These are phyloP conservation scores for Zygaena filipendulae DNA, from an alignment of 2,888 invertebrate species.

Conservation along the genomic window DNA sequence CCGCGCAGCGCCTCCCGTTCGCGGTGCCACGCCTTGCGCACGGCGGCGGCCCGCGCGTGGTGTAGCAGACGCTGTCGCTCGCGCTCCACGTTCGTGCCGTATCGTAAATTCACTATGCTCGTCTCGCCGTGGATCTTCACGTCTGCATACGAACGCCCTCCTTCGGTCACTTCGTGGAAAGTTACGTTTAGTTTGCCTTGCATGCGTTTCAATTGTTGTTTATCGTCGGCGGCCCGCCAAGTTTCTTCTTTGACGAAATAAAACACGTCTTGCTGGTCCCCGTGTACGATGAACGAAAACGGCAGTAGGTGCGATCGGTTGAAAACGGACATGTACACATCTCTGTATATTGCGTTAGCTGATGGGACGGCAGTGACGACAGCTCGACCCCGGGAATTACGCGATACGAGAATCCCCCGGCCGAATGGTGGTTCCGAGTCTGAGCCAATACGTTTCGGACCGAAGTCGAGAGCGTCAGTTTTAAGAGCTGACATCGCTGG, in stretches of 20 bases:
- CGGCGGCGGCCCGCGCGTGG: conserved; percentile 88
- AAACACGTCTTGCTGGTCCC: conserved; percentile 90
- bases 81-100: conserved; percentile 91
- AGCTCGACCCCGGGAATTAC: conserved; percentile 81
- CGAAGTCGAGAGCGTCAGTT: conserved; percentile 79
- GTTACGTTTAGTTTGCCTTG: conserved; percentile 93
- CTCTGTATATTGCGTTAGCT: conserved; percentile 90
- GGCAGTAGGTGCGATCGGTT: conserved; percentile 89
- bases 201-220: conserved; percentile 87
- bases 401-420: conserved; percentile 85
- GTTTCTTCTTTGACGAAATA: conserved; percentile 93
- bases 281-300: conserved; percentile 88
- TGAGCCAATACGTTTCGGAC: conserved; percentile 80
- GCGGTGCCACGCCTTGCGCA: conserved; percentile 92
- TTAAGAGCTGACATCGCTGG: conserved; percentile 84
- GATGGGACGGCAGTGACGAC: conserved; percentile 88
- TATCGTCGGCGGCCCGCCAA: conserved; percentile 90
- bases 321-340: conserved; percentile 93
- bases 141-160: conserved; percentile 81
- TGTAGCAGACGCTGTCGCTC: conserved; percentile 90
- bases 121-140: conserved; percentile 92
- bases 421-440: conserved; percentile 92
- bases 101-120: conserved; percentile 92
- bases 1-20: conserved; percentile 87
- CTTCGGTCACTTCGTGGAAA: conserved; percentile 86